Evolutionary conservation across 1,140 invertebrate species (phyloP).

Genomic region (Antheraea mylitta): DNA sequence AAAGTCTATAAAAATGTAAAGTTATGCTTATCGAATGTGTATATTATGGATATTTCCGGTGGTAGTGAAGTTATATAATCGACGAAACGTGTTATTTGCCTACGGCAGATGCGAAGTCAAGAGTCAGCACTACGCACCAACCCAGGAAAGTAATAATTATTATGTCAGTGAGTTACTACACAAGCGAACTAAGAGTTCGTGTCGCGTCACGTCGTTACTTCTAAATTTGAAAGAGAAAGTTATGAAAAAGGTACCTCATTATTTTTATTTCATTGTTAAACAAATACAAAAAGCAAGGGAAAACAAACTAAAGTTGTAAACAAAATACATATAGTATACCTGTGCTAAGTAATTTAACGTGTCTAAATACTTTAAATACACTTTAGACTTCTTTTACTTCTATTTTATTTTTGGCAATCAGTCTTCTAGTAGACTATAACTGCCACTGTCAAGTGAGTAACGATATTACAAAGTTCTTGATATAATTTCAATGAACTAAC

Average conservation of each 20-base stretch:
- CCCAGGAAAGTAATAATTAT: slow-evolving; percentile 28
- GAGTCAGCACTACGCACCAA: slow-evolving; percentile 1
- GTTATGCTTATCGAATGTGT: slow-evolving; percentile 16
- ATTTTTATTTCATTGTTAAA: not conserved
- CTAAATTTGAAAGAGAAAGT: slow-evolving; percentile 36
- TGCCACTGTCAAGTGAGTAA: too few relatives aligned
- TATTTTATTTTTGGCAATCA: too few relatives aligned
- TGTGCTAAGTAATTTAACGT: too few relatives aligned
- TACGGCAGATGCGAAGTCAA: not conserved
- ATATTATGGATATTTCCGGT: slow-evolving; percentile 17
- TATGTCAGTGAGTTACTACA: not conserved
- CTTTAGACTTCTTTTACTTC: too few relatives aligned
- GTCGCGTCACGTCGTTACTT: slow-evolving; percentile 24
- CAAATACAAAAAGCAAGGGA: too few relatives aligned
- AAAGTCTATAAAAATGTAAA: slow-evolving; percentile 2
- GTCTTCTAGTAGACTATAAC: too few relatives aligned
- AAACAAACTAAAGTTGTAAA: too few relatives aligned
- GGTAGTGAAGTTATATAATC: slow-evolving; percentile 22
- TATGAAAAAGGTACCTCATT: slow-evolving; percentile 9
- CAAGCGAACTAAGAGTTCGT: slow-evolving; percentile 4
- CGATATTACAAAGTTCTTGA: too few relatives aligned
- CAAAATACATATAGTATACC: too few relatives aligned
- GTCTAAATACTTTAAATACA: too few relatives aligned
- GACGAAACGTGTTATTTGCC: slow-evolving; percentile 13
- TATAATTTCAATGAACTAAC: too few relatives aligned